Base-by-base conservation (phyloP, 2,888 invertebrate genomes). In the Lymantria dispar region DNA sequence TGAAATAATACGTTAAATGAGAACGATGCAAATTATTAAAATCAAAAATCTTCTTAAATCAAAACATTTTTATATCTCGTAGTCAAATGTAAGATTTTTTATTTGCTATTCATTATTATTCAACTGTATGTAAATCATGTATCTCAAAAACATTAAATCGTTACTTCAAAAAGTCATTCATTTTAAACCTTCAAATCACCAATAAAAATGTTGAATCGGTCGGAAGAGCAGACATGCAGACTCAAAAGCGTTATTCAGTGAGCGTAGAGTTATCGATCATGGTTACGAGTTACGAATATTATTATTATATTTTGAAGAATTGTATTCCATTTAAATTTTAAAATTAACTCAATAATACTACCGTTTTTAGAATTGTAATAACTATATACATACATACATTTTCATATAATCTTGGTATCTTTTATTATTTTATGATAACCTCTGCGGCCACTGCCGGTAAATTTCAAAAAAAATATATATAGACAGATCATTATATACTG, bases 181-280 rank as follows among this genome's bases (percentile, higher is more conserved):
- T 14, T 14, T 42, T 39, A 31, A 60, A 57, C 52, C 55, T 56
- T 58, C 56, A 52, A 52, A 54, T 44, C 38, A 42, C 43, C 48
- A 46, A 50, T 61, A 54, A 62, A 60, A 60, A 60, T 61, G 40
- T 62, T 58, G 63, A 63, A 64, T 66, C 67, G 68, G 58, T 70
- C 69, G 67, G 72, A 69, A 68, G 68, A 64, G 64, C 70, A 70
- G 70, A 70, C 70, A 74, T 75, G 76, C 66, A 63, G 72, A 72
- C 70, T 71, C 68, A 69, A 78, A 76, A 70, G 71, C 69, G 60
- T 67, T 72, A 76, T 71, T 70, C 76, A 76, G 66, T 53, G 64
- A 72, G 62, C 76, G 76, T 70, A 70, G 74, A 76, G 70, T 71
- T 79, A 77, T 80, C 71, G 75, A 73, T 76, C 70, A 72, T 62